Base-by-base conservation (phyloP, 2,797 vertebrate genomes). In the Chiloscyllium punctatum region DNA sequence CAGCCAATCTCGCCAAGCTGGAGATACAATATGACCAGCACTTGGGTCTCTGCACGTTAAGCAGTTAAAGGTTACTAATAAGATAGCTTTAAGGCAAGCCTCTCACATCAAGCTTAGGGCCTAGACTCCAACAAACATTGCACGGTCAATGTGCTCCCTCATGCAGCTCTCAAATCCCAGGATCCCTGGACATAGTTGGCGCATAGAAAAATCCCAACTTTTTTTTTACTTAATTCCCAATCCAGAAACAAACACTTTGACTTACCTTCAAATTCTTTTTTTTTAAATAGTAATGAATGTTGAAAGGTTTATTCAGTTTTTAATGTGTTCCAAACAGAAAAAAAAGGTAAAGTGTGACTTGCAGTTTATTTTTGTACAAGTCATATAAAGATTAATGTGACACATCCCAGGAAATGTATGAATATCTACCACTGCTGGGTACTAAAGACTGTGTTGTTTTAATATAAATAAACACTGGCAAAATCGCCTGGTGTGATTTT, bases 351-450 rank as follows among this genome's bases (percentile, higher is more conserved):
- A 72, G 27, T 95, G 69, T 77, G 77, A 57, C 16, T 53, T 57
- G 48, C 7, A 30, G 42, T 95, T 95, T 95, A 57, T 95, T 95
- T 77, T 77, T 95, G 48, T 77, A 57, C 30, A 95, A 0, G 11
- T 23, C 13, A 72, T 77, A 77, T 77, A 95, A 77, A 77, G 30
- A 95, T 95, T 95, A 77, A 95, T 74, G 69, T 95, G 94, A 95
- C 94, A 77, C 57, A 95, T 95, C 68, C 25, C 94, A 95, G 72
- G 94, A 95, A 95, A 57, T 95, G 27, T n/a, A 95, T 23, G 42
- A 77, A 95, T 53, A 77, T 18, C 7, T 71, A 53, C 77, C 71
- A 77, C 71, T 95, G 42, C 94, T 18, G 71, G 71, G 48, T 57
- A 77, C 74, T 57, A 74, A 94, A 95, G 72, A 16, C 48, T 77